Evolutionary conservation across 2,888 invertebrate genomes (phyloP).

Genomic region (Folsomia candida): DNA sequence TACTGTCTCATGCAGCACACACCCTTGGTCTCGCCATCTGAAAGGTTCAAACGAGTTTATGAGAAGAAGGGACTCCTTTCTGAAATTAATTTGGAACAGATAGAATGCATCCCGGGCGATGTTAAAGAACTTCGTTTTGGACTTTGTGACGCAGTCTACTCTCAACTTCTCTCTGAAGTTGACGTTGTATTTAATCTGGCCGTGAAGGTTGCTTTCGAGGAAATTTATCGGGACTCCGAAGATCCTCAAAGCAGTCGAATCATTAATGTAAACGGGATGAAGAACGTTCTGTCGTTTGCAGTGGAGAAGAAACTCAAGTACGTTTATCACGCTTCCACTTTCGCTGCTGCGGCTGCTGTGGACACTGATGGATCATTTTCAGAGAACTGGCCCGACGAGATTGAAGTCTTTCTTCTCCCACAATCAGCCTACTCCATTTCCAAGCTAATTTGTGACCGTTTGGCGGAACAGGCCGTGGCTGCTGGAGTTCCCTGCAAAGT

Average conservation of each 20-base stretch:
- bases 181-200: neutral
- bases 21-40: neutral
- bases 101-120: neutral
- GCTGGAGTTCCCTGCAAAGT: constrained; percentile 22
- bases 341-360: constrained; percentile 24
- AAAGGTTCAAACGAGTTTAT: constrained; percentile 3
- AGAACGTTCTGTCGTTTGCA: neutral
- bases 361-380: constrained; percentile 12
- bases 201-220: neutral
- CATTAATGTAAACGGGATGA: neutral
- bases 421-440: constrained; percentile 7
- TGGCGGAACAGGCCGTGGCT: constrained; percentile 12
- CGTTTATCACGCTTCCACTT: constrained; percentile 16
- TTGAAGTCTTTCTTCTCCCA: constrained; percentile 2
- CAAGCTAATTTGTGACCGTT: too few relatives aligned
- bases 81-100: neutral
- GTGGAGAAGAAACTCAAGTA: too few relatives aligned
- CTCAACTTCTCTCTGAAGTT: neutral
- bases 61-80: neutral
- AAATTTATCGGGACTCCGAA: neutral
- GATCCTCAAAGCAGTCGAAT: neutral
- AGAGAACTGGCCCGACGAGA: constrained; percentile 13
- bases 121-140: neutral
- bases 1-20: constrained; percentile 17
- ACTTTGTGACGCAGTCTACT: neutral